A percentile compares a stretch with the other conserved stretches of the same genome.
These are phyloP conservation scores for Salmo trutta DNA, from an alignment of 2,797 vertebrate genomes.

Conservation along the genomic window DNA sequence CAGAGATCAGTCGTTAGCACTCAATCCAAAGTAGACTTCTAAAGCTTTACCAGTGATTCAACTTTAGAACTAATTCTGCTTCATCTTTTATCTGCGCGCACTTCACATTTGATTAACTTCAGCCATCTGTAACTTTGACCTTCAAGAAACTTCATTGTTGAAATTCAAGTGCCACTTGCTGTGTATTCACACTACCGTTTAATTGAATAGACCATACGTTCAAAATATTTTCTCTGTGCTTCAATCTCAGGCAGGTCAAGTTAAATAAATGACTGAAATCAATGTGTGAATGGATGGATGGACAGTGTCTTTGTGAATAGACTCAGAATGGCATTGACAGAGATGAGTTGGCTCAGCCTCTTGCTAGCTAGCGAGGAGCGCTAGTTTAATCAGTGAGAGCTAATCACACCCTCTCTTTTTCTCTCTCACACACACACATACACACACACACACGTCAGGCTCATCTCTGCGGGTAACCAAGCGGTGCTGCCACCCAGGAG, in stretches of 20 bases:
- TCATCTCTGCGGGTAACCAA: slow-evolving; percentile 9
- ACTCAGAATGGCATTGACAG: neutral
- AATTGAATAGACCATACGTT: neutral
- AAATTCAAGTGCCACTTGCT: neutral
- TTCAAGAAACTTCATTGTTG: neutral
- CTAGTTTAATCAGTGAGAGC: no score
- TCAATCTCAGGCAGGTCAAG: neutral
- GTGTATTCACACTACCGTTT: neutral
- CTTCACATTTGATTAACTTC: neutral
- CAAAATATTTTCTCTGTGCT: neutral
- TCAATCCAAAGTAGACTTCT: neutral
- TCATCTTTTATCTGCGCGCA: neutral
- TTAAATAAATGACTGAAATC: neutral
- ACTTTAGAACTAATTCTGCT: neutral
- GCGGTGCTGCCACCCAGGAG: neutral
- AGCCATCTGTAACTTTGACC: neutral
- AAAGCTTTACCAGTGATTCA: neutral
- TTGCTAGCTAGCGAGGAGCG: neutral
- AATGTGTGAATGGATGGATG: neutral
- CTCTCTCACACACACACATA: neutral
- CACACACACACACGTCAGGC: neutral
- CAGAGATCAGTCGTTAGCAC: neutral
- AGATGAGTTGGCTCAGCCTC: neutral
- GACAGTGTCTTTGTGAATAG: neutral
- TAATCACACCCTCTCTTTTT: no score